Base-by-base conservation (phyloP, 2,797 vertebrate species). In the Lithobates pipiens region DNA sequence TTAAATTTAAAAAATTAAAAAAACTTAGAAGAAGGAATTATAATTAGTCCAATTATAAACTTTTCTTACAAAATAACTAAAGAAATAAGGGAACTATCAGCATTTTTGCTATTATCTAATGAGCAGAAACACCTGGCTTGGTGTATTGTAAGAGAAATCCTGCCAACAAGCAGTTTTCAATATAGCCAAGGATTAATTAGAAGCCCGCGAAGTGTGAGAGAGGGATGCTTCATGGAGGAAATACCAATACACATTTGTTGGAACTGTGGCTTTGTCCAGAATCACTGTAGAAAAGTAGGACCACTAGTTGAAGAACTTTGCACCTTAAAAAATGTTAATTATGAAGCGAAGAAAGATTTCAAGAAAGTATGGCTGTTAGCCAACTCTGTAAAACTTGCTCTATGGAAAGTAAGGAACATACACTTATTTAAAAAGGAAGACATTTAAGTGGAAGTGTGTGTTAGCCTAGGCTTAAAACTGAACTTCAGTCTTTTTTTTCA, bases 311-410 rank as follows among this genome's bases (percentile, higher is more conserved):
- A 29, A 27, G 27, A 5, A 6, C 0, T 13, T 15, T 10, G 44
- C 1, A 3, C 1, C 0, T 0, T 69, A 2, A 29, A 0, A 9
- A 2, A 3, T 16, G 0, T 69, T 5, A 15, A 32, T 1, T 18
- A 69, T 34, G 9, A 32, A 21, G 18, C 2, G 1, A 2, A 21
- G 10, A 18, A 21, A 5, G 18, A 61, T 6, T 61, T 61, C 2
- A n/a, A n/a, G 8, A 21, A 4, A 21, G 8, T 13, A 1, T 61
- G 21, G 21, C 4, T 8, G 0, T 5, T 18, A 1, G 23, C n/a
- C 0, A 23, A 23, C 16, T 18, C 57, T 9, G 5, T 61, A 3
- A 61, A 61, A 23, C 1, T 61, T 1, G 57, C 57, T 13, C 4
- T 61, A 18, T 61, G 57, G 57, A 18, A 61, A 18, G 57, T 13